phyloP scores from a whole-genome alignment of 2,113 vertebrate genomes.

The Cisticola juncidis region DNA sequence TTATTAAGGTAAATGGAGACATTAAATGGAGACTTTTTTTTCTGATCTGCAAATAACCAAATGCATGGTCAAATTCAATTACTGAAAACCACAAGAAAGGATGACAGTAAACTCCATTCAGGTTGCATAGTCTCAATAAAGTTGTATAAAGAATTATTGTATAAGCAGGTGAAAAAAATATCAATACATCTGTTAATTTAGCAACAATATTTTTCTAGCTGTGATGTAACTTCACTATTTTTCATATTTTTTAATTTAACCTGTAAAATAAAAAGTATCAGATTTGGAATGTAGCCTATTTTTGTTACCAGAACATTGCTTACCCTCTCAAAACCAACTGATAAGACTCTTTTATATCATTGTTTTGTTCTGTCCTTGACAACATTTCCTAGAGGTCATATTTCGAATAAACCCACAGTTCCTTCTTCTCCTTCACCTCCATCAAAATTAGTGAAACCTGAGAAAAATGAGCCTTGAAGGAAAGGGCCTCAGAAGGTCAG shows the following conservation, averaged over 20 bases:
- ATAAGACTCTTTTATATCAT: neutral
- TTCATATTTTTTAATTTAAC: neutral
- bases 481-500: neutral
- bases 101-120: neutral
- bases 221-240: neutral
- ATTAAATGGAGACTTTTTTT: neutral
- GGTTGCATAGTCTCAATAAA: neutral
- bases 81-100: neutral
- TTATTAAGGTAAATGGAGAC: neutral
- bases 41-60: neutral
- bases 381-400: neutral
- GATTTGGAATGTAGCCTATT: neutral
- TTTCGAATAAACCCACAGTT: neutral
- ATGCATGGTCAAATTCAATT: neutral
- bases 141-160: neutral
- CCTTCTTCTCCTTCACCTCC: neutral
- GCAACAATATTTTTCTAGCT: neutral
- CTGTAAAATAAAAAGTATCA: neutral
- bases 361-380: neutral
- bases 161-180: neutral
- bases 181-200: neutral
- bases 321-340: neutral
- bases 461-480: neutral
- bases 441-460: neutral
- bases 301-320: neutral